phyloP scores from a whole-genome alignment of 1,140 invertebrate genomes.

The Venustaconcha ellipsiformis region DNA sequence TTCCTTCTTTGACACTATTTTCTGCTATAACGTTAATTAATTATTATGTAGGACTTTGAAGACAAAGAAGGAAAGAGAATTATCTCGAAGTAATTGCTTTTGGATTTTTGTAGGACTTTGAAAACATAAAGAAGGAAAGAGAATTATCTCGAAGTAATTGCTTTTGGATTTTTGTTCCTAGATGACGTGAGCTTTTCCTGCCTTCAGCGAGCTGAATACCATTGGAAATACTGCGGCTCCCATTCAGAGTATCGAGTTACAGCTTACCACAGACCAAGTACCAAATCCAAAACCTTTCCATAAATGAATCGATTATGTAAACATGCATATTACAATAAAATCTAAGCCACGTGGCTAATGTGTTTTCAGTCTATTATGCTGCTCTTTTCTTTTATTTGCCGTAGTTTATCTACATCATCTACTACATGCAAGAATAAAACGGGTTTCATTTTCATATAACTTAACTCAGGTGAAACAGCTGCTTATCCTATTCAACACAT shows the following conservation, averaged over 20 bases:
- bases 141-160: background rate
- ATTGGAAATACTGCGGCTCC: slow-evolving; percentile 25
- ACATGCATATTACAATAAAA: too few relatives aligned
- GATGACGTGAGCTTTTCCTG: slow-evolving; percentile 7
- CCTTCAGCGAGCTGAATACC: slow-evolving; percentile 13
- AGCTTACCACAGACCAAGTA: slow-evolving; percentile 12
- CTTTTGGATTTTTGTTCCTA: background rate
- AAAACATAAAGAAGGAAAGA: too few relatives aligned
- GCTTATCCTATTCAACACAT: too few relatives aligned
- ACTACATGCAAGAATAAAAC: too few relatives aligned
- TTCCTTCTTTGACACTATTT: background rate
- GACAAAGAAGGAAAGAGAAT: background rate
- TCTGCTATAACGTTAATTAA: background rate
- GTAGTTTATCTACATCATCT: too few relatives aligned
- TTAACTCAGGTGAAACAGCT: too few relatives aligned
- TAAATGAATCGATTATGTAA: background rate
- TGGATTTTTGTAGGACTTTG: background rate
- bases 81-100: background rate
- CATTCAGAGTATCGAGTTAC: slow-evolving; percentile 16
- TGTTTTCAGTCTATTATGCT: too few relatives aligned
- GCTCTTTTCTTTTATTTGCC: too few relatives aligned
- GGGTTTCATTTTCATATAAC: too few relatives aligned
- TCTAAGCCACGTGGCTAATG: too few relatives aligned
- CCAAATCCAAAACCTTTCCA: slow-evolving; percentile 9
- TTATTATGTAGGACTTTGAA: too few relatives aligned